Percentiles rank a stretch among this genome's conserved stretches.
Conservation (phyloP, 2,797 vertebrate species). For the Gallinago solitaria region DNA sequence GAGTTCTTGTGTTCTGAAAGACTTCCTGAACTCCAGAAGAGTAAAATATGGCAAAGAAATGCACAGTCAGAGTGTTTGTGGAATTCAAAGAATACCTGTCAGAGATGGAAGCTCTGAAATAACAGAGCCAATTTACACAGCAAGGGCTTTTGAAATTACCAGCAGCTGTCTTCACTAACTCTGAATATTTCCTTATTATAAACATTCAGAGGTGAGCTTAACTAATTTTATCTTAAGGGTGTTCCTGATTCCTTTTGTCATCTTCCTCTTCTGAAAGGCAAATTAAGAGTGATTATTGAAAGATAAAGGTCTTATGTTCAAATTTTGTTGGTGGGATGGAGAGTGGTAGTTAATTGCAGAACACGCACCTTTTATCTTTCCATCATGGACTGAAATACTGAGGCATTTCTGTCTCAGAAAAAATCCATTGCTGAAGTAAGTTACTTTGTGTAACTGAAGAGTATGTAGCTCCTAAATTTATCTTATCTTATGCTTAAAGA, state of each 20-base stretch:
- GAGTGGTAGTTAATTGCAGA: background rate
- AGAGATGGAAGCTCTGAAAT: background rate
- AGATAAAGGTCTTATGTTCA: background rate
- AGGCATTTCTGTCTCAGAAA: background rate
- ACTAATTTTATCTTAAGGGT: constrained; percentile 6
- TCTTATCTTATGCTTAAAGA: background rate
- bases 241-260: background rate
- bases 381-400: background rate
- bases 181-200: background rate
- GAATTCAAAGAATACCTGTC: constrained; percentile 12
- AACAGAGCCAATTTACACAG: background rate
- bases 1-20: constrained; percentile 2
- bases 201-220: background rate
- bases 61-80: background rate
- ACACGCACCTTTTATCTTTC: background rate
- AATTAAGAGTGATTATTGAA: background rate
- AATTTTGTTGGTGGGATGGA: background rate
- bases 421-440: background rate
- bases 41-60: background rate
- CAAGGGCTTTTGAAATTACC: background rate
- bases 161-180: constrained; percentile 13
- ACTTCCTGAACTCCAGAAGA: background rate
- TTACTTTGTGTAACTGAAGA: background rate
- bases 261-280: background rate
- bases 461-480: background rate